These are phyloP conservation scores for Phlogophora meticulosa DNA, from an alignment of 2,888 invertebrate species.

Conservation along the genomic window DNA sequence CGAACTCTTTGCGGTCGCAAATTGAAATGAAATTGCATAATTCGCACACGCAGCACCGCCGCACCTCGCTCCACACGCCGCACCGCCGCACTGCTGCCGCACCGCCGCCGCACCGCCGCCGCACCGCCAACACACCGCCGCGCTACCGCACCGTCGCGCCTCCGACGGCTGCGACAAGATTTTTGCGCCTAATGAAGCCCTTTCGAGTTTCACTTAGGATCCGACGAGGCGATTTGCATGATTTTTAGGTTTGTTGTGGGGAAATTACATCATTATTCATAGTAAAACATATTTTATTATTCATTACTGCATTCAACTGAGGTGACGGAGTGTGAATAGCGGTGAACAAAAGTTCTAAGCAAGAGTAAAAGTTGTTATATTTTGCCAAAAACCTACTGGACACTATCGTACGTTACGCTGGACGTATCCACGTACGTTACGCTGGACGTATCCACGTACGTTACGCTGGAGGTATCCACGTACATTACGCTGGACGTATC, in stretches of 20 bases:
- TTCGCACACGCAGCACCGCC: conserved; percentile 73
- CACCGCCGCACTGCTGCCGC: conserved; percentile 23
- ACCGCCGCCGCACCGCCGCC: conserved; percentile 50
- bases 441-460: too few relatives aligned
- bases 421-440: too few relatives aligned
- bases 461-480: too few relatives aligned
- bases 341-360: not conserved
- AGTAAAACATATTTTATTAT: conserved; percentile 15
- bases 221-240: conserved; percentile 42
- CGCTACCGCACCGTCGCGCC: conserved; percentile 45
- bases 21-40: conserved; percentile 90
- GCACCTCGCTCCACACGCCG: conserved; percentile 33
- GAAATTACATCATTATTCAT: conserved; percentile 36
- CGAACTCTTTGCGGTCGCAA: conserved; percentile 79
- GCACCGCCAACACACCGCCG: conserved; percentile 55
- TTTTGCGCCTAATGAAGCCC: conserved; percentile 85
- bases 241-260: conserved; percentile 28
- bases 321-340: not conserved
- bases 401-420: too few relatives aligned
- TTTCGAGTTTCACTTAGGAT: conserved; percentile 45
- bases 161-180: conserved; percentile 69
- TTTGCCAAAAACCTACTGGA: too few relatives aligned
- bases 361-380: not conserved
- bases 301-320: not conserved
- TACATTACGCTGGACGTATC: too few relatives aligned